phyloP scores from a whole-genome alignment of 2,888 invertebrate genomes.

The Danaus chrysippus region DNA sequence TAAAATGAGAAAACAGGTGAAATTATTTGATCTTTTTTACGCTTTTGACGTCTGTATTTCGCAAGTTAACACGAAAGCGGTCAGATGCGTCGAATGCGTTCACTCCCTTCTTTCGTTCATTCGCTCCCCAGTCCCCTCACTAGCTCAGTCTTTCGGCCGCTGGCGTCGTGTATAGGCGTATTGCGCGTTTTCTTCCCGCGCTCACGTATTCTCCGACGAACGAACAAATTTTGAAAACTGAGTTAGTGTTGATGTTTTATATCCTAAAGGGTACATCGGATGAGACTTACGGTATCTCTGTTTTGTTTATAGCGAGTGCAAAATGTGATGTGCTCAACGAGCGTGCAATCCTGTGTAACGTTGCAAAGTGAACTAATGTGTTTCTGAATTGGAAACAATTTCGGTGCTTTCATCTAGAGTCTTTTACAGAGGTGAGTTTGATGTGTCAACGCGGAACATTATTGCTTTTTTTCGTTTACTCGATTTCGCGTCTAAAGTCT shows the following conservation, averaged over 20 bases:
- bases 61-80: conserved; percentile 35
- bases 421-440: conserved; percentile 27
- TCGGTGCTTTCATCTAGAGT: conserved; percentile 44
- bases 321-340: conserved; percentile 74
- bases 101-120: conserved; percentile 55
- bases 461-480: conserved; percentile 2
- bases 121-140: conserved; percentile 45
- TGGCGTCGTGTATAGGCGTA: conserved; percentile 34
- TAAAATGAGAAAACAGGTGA: neutral
- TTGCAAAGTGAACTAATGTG: conserved; percentile 73
- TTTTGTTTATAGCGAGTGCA: conserved; percentile 66
- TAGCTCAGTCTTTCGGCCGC: conserved; percentile 65
- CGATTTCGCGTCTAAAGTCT: conserved; percentile 3
- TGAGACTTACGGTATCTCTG: conserved; percentile 54
- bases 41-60: conserved; percentile 25
- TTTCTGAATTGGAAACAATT: conserved; percentile 65
- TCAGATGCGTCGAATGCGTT: conserved; percentile 60
- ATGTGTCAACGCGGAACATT: conserved; percentile 6
- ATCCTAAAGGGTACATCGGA: conserved; percentile 41
- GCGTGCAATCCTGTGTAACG: conserved; percentile 61
- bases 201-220: conserved; percentile 58
- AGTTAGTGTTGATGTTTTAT: conserved; percentile 50
- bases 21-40: conserved; percentile 13
- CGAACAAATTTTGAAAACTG: conserved; percentile 45
- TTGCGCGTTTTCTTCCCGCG: conserved; percentile 31